Base-by-base conservation (phyloP, 1,140 invertebrate genomes). In the Hylyphantes graminicola region DNA sequence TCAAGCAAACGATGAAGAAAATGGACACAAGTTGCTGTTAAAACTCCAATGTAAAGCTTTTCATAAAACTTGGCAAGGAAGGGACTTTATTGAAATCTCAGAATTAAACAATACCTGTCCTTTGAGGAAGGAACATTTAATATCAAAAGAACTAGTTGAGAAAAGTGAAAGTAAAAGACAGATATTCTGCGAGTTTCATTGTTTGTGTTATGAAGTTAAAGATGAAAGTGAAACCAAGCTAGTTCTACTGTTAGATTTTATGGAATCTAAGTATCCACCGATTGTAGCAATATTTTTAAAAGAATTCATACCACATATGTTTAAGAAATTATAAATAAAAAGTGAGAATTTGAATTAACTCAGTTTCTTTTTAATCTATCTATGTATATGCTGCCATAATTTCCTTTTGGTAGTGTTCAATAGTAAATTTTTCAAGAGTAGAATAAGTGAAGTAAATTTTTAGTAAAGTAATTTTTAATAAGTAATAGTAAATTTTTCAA, bases 11-110 rank as follows among this genome's bases (percentile, higher is more conserved):
- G 11, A 35, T 51, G 61, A 78, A 35, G 21, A 63, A 11, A 15
- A 48, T 53, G 7, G 51, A 64, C 8, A 54, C 75, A 67, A 78
- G 21, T 12, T 15, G 12, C 21, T 78, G 19, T 54, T 78, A 17
- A 78, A 78, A 67, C 54, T 78, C 15, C 75, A 78, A 11, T 78
- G 75, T 55, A 67, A 54, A 54, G 63, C 15, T n/a, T 21, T 65
- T 15, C 15, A 65, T 19, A 78, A 78, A 65, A 78, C 75, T 11
- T 78, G 75, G 75, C 7, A 65, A 54, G 75, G 75, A 5, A 59
- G 75, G 51, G 75, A 65, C 55, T 53, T 53, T 17, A 7, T 17
- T 61, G 17, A 78, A 65, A 78, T 21, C 54, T 54, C n/a, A 65
- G 4, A 19, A 65, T 35, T 15, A 19, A n/a, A 51, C 12, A 55